phyloP scores from a whole-genome alignment of 2,113 vertebrate genomes.

The Mohoua ochrocephala region DNA sequence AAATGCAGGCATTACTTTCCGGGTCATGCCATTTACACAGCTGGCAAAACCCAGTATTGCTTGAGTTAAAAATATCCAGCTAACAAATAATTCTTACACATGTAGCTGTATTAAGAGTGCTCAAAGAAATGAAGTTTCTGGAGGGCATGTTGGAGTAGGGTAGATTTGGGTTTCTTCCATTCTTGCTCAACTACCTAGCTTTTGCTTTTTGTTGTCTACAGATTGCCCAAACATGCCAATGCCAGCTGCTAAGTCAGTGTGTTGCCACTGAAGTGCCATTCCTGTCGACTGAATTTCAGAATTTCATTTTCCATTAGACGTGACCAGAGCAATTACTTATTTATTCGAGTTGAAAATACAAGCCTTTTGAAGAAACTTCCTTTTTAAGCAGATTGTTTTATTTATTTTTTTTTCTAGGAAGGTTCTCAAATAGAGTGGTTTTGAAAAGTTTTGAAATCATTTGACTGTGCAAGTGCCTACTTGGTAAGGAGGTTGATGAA shows the following conservation, averaged over 20 bases:
- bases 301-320: background rate
- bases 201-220: background rate
- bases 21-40: background rate
- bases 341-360: background rate
- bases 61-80: background rate
- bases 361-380: background rate
- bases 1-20: background rate
- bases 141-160: background rate
- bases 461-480: constrained; percentile 35
- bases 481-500: constrained; percentile 13
- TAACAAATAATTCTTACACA: background rate
- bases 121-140: background rate
- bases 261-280: background rate
- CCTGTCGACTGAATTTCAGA: background rate
- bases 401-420: background rate
- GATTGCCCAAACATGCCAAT: background rate
- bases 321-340: background rate
- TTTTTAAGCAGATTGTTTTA: background rate
- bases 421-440: constrained; percentile 2
- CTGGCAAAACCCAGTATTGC: background rate
- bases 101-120: background rate
- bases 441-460: constrained; percentile 31
- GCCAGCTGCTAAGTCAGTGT: background rate
- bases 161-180: background rate
- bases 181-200: background rate